Conservation (phyloP, 2,888 invertebrate species). For the Heliconius sara region DNA sequence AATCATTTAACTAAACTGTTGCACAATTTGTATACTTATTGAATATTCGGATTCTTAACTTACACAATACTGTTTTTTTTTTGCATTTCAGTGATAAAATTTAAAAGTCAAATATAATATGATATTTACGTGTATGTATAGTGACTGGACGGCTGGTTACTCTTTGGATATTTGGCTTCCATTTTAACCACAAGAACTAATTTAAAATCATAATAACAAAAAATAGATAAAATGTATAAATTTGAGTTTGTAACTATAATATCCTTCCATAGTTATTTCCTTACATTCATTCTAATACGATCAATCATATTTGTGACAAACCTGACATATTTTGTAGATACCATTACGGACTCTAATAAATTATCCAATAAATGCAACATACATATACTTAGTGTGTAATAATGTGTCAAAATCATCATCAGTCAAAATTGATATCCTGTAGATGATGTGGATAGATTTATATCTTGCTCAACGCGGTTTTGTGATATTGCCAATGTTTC, state of each 20-base stretch:
- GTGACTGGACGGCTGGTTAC: no score
- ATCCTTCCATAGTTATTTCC: neutral
- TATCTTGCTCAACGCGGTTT: no score
- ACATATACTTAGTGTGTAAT: neutral
- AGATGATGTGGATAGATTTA: neutral
- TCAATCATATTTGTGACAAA: conserved; percentile 1
- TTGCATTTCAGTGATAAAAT: no score
- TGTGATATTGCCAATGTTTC: neutral
- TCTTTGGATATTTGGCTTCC: no score
- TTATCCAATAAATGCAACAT: neutral
- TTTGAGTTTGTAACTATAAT: neutral
- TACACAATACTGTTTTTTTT: no score
- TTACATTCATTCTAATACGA: neutral
- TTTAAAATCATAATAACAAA: neutral
- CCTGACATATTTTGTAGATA: neutral
- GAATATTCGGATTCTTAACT: no score
- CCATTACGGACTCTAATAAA: neutral
- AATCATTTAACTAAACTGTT: neutral
- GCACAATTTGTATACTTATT: no score
- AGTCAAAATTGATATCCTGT: neutral
- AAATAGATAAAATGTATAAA: neutral
- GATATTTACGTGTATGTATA: no score
- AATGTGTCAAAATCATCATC: conserved; percentile 9
- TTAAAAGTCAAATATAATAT: no score
- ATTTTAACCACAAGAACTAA: no score